A percentile compares a stretch with the other conserved stretches of the same genome.
Conservation (phyloP, 1,140 invertebrate genomes). For the Platorchestia sp. region DNA sequence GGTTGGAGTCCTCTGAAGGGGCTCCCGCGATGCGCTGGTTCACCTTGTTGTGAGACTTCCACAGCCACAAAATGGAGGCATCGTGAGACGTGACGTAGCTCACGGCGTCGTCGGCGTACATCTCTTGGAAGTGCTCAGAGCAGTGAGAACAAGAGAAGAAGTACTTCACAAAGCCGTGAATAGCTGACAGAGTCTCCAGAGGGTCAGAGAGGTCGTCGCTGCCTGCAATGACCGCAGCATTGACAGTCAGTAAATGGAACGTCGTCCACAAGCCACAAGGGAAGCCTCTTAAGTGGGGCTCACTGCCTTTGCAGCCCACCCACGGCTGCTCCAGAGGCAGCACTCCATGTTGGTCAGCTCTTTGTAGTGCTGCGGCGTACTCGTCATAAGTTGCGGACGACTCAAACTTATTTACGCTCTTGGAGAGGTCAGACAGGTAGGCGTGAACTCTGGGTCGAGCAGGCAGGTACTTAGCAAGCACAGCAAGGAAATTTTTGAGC, state of each 20-base stretch:
- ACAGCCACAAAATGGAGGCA: conserved; percentile 91
- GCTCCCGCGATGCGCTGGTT: conserved; percentile 90
- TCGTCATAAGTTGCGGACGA: conserved; percentile 75
- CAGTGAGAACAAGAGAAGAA: conserved; percentile 97
- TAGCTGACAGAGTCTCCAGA: conserved; percentile 81
- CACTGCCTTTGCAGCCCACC: conserved; percentile 87
- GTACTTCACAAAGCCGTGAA: conserved; percentile 89
- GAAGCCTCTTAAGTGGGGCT: conserved; percentile 83
- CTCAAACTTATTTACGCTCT: conserved; percentile 71
- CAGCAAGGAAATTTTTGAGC: conserved; percentile 80
- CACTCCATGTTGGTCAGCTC: conserved; percentile 54
- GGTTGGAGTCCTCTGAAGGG: conserved; percentile 88
- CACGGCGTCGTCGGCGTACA: conserved; percentile 77
- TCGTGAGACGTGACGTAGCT: conserved; percentile 79
- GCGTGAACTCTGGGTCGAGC: conserved; percentile 77
- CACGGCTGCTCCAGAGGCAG: conserved; percentile 76
- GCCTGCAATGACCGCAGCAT: conserved; percentile 76
- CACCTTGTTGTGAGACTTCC: conserved; percentile 94
- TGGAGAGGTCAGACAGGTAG: conserved; percentile 76
- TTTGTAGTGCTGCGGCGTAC: conserved; percentile 69
- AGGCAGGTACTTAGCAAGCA: conserved; percentile 83
- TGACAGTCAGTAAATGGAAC: conserved; percentile 93
- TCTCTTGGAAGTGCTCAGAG: conserved; percentile 86
- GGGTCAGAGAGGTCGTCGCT: conserved; percentile 71
- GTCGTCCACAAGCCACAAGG: conserved; percentile 96